Conservation (phyloP, 2,888 invertebrate species). For the Drosophila leonis region DNA sequence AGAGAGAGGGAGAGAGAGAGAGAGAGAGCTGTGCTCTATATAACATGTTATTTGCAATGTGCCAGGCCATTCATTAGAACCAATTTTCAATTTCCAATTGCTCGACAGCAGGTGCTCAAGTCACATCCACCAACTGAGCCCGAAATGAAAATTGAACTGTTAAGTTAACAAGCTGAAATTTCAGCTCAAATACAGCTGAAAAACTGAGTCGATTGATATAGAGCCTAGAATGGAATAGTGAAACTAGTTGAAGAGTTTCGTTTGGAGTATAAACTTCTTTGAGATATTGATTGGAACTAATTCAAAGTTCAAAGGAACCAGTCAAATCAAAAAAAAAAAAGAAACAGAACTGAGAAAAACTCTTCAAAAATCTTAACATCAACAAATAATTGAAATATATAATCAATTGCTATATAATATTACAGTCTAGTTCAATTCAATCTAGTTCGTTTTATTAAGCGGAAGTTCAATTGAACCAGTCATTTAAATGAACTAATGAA, state of each 20-base stretch:
- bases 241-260: background rate
- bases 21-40: background rate
- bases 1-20: background rate
- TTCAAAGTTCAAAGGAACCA: background rate
- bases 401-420: background rate
- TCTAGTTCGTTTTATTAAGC: background rate
- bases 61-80: constrained; percentile 39
- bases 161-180: constrained; percentile 6
- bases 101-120: constrained; percentile 57
- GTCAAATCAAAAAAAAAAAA: background rate
- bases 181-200: constrained; percentile 6
- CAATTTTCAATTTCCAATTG: constrained; percentile 15
- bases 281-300: background rate
- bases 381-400: background rate
- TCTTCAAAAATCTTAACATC: background rate
- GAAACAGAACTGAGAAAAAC: background rate
- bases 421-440: background rate
- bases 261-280: background rate
- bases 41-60: constrained; percentile 62
- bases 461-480: background rate
- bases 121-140: constrained; percentile 28
- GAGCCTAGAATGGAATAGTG: background rate
- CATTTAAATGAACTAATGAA: too few species aligned
- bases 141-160: constrained; percentile 2
- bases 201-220: background rate